Base-by-base conservation (phyloP, 2,888 invertebrate species). In the Diplazon laetatorius region DNA sequence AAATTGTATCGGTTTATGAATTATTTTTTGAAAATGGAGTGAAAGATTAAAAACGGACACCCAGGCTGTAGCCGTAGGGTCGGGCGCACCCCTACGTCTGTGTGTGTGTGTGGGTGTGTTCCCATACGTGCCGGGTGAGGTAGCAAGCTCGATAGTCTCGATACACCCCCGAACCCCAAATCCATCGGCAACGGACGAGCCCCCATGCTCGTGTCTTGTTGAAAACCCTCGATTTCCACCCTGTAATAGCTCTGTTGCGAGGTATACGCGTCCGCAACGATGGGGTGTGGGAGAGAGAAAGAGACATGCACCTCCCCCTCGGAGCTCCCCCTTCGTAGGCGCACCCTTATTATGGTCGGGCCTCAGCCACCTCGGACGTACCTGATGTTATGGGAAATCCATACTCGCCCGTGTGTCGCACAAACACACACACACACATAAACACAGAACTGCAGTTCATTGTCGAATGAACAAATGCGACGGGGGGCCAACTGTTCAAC, bases 371-470 rank as follows among this genome's bases (percentile, higher is more conserved):
- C 82, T 83, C 22, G 48, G 52, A 70, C 83, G 83, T 87, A 89
- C 89, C 88, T 87, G 88, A 87, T 89, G 88, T 89, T 88, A 89
- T 89, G 88, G 88, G 86, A 89, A 89, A 89, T 89, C 89, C 87
- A 89, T 89, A 89, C 86, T 83, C 82, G 85, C 85, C 87, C 87
- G 84, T 62, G 50, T 70, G 16, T 30, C 16, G 39, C 25, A 69
- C 50, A 63, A 0, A 18, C 46, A 18, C 22, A 48, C 30, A 30
- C 30, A 30, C 6, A 5, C 30, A 6, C 30, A 30, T 6, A 5
- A 5, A 6, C 30, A 5, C 6, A 6, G 2, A 2, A 2, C 66
- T 39, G 65, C 65, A 9, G 48, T 39, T 65, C 8, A 9, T n/a
- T 1, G 52, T 12, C 14, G 37, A n/a, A 46, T 48, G 30, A 6